Evolutionary conservation across 1,140 invertebrate genomes (phyloP).

Genomic region (Penaeus vannamei): DNA sequence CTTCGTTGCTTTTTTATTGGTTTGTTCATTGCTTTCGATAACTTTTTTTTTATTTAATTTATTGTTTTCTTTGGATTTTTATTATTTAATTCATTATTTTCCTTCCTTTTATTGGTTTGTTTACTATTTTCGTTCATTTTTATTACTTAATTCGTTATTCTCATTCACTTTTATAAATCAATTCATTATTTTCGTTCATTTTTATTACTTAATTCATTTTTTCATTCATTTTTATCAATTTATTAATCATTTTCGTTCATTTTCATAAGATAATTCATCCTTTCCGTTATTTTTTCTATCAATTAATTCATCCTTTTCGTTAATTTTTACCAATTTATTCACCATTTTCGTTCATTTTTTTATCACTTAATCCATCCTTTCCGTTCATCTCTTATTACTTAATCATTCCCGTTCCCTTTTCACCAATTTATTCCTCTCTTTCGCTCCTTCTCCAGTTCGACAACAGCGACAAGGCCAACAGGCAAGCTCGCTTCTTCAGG

Average conservation of each 20-base stretch:
- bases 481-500: conserved; percentile 38
- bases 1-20: neutral
- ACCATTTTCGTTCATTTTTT: neutral
- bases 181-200: neutral
- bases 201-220: no score
- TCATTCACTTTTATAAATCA: neutral
- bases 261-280: no score
- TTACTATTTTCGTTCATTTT: no score
- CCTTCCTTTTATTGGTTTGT: neutral
- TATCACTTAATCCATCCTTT: no score
- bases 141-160: neutral
- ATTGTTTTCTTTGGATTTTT: neutral
- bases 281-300: no score
- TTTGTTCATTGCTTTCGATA: neutral
- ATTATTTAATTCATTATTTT: neutral
- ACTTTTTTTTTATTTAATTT: neutral
- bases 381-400: neutral
- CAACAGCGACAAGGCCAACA: neutral
- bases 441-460: conserved; percentile 35
- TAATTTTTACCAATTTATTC: neutral
- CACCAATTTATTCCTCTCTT: neutral
- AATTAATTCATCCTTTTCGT: no score
- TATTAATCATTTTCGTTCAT: no score
- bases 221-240: no score
- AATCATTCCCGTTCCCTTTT: neutral